Percentiles rank a stretch among this genome's conserved stretches.
Conservation (phyloP, 2,888 invertebrate species). For the Prosapia bicincta region DNA sequence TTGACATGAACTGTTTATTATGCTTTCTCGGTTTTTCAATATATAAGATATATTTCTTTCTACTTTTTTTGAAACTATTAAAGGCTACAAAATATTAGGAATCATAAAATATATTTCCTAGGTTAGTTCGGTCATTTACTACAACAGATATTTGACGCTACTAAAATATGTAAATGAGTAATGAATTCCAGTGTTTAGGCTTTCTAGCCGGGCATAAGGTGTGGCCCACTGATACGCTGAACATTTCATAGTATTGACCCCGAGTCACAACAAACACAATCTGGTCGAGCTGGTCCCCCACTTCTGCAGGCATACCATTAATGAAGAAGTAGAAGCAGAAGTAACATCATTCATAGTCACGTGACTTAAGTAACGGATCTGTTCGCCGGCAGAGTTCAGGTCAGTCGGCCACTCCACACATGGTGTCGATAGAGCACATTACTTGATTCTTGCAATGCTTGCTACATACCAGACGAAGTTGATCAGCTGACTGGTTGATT, state of each 20-base stretch:
- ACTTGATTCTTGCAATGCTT: neutral
- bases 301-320: neutral
- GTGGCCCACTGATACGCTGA: neutral
- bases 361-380: conserved; percentile 2
- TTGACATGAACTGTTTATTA: too few relatives aligned
- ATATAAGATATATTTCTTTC: too few relatives aligned
- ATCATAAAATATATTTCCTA: too few relatives aligned
- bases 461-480: neutral
- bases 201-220: neutral
- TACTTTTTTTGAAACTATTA: too few relatives aligned
- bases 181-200: neutral
- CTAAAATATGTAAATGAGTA: too few relatives aligned
- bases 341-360: conserved; percentile 2
- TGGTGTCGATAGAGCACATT: neutral
- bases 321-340: neutral
- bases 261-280: neutral
- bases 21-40: too few relatives aligned
- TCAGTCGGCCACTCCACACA: neutral
- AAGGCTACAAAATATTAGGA: too few relatives aligned
- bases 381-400: neutral
- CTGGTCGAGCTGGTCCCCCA: neutral
- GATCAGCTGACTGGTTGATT: too few relatives aligned
- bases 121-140: too few relatives aligned
- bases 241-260: neutral
- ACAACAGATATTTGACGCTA: too few relatives aligned